Evolutionary conservation across 2,797 vertebrate species (phyloP).

Genomic region (Siniperca undulata): DNA sequence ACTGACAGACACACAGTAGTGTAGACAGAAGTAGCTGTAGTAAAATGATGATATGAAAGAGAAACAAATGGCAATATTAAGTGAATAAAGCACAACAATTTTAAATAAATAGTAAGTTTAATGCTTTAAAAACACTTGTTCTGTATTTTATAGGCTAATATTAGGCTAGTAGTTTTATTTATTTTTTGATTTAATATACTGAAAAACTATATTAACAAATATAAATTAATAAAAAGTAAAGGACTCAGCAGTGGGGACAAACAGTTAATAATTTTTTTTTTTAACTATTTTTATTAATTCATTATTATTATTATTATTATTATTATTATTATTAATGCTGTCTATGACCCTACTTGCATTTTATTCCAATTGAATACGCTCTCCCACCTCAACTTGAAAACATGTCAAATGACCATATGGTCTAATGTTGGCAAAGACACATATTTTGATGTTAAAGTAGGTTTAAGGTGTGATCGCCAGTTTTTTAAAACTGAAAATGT

Average conservation of each 20-base stretch:
- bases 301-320: not conserved
- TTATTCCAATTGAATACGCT: not conserved
- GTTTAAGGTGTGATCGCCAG: not conserved
- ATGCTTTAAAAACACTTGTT: not conserved
- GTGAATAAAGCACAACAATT: not conserved
- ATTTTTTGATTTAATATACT: not conserved
- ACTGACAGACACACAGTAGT: too few relatives aligned
- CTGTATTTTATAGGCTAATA: not conserved
- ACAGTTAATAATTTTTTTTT: not conserved
- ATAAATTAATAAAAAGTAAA: not conserved
- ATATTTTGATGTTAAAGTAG: constrained; percentile 3
- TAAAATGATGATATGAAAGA: not conserved
- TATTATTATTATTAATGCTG: not conserved
- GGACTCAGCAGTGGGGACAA: not conserved
- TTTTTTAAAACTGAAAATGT: not conserved
- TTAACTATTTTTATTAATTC: too few relatives aligned
- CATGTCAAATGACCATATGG: not conserved
- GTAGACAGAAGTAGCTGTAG: not conserved
- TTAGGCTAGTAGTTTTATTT: not conserved
- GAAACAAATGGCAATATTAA: not conserved
- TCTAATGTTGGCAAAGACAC: not conserved
- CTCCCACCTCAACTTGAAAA: constrained; percentile 1
- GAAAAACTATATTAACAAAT: not conserved
- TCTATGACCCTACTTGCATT: not conserved
- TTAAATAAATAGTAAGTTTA: not conserved